A percentile compares a stretch with the other conserved stretches of the same genome.
These are phyloP conservation scores for Sebastes flavidus DNA, from an alignment of 2,797 vertebrate genomes.

Conservation along the genomic window DNA sequence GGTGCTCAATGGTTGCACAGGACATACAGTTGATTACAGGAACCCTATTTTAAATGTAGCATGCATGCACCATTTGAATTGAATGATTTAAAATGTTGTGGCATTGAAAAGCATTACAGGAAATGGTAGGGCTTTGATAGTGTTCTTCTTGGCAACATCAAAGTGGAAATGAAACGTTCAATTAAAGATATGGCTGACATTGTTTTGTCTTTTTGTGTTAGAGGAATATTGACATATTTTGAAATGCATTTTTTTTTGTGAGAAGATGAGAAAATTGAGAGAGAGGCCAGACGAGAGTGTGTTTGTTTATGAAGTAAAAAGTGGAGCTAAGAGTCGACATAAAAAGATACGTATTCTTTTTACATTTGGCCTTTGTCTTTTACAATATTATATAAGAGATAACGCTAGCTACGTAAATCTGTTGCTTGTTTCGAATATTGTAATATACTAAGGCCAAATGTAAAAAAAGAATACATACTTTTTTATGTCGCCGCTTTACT, in stretches of 20 bases:
- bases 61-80: not conserved
- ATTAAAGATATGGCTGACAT: not conserved
- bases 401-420: not conserved
- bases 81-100: not conserved
- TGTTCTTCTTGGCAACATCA: not conserved
- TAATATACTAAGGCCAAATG: not conserved
- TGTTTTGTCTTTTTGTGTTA: not conserved
- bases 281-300: not conserved
- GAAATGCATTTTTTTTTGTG: not conserved
- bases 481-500: no score
- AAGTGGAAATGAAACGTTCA: not conserved
- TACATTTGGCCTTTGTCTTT: not conserved
- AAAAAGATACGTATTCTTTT: not conserved
- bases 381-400: not conserved
- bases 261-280: not conserved
- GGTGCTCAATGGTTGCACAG: not conserved
- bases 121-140: not conserved
- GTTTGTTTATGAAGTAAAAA: not conserved
- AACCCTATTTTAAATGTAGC: not conserved
- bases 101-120: not conserved
- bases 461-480: accelerated
- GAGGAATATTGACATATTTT: not conserved
- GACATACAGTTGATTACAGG: not conserved
- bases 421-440: not conserved
- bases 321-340: not conserved